phyloP scores from a whole-genome alignment of 2,888 invertebrate species.

The Gasteruption jaculator region DNA sequence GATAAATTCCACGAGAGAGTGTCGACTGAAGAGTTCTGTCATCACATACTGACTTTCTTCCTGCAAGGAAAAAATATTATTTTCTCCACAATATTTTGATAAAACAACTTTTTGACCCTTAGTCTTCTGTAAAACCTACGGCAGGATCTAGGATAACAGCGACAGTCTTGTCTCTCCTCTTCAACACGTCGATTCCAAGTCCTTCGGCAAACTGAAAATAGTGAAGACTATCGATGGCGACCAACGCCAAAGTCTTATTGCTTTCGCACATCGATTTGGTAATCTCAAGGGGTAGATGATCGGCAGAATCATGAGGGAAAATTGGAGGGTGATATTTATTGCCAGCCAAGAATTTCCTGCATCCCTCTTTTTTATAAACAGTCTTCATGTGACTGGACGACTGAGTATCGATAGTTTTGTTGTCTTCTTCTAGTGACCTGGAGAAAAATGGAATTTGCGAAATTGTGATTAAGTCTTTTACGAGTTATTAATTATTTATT shows the following conservation, averaged over 20 bases:
- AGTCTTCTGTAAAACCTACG: slow-evolving; percentile 52
- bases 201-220: slow-evolving; percentile 72
- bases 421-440: no score
- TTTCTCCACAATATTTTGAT: not conserved
- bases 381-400: no score
- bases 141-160: slow-evolving; percentile 68
- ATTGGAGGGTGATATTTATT: slow-evolving; percentile 40
- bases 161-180: slow-evolving; percentile 60
- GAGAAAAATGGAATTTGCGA: no score
- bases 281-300: slow-evolving; percentile 30
- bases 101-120: not conserved
- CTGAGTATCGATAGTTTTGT: no score
- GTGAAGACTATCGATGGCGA: slow-evolving; percentile 70
- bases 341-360: slow-evolving; percentile 40
- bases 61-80: slow-evolving; percentile 49
- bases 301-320: slow-evolving; percentile 38
- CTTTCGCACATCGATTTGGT: slow-evolving; percentile 40
- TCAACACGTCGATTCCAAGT: slow-evolving; percentile 66
- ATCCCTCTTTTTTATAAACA: slow-evolving; percentile 36
- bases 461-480: no score
- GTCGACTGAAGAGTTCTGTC: slow-evolving; percentile 49
- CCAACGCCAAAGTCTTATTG: slow-evolving; percentile 60
- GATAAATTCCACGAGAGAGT: slow-evolving; percentile 51
- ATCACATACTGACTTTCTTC: slow-evolving; percentile 68
- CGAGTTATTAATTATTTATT: no score